Base-by-base conservation (phyloP, 1,140 invertebrate species). In the Atta cephalotes region DNA sequence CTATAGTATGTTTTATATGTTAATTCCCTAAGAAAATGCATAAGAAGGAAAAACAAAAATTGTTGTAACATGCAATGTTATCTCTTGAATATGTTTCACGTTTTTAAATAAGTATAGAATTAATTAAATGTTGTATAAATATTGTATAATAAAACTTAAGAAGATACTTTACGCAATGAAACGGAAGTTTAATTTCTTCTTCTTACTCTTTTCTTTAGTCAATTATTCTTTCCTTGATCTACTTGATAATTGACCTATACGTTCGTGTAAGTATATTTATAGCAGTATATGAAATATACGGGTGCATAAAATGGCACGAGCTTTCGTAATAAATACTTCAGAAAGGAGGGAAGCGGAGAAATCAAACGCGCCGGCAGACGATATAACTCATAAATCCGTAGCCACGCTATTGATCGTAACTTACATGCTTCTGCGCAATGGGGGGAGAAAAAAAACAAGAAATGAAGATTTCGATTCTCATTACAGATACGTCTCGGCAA, bases 401-500 rank as follows among this genome's bases (percentile, higher is more conserved):
- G 21, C 86, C 68, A 77, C 63, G 51, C 66, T 87, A 89, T 82
- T 81, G 80, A 88, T 89, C 74, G 74, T 88, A 86, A 81, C 63
- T 84, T 86, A 86, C 89, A 85, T 81, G 39, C 74, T 56, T 62
- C 60, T 6, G 53, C 39, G 31, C 14, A 28, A 14, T 21, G 49
- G 14, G 60, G 16, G 56, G 31, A 6, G 16, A 63, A 51, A 31
- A 85, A 66, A 85, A 62, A 45, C 51, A 28, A 82, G 56, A 77
- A 31, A 35, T 56, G 35, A 85, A 78, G 80, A 88, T 87, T 80
- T 90, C 89, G 90, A 92, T 92, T 91, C 87, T 92, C 88, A 92
- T 93, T 91, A 91, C 86, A 92, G 91, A 92, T 93, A 92, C 63
- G 87, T 87, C 78, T 62, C 31, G 49, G 31, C 74, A 86, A 90